A percentile compares a stretch with the other conserved stretches of the same genome.
Evolutionary conservation across 1,140 invertebrate genomes (phyloP).

Genomic region (Oryctes rhinoceros): DNA sequence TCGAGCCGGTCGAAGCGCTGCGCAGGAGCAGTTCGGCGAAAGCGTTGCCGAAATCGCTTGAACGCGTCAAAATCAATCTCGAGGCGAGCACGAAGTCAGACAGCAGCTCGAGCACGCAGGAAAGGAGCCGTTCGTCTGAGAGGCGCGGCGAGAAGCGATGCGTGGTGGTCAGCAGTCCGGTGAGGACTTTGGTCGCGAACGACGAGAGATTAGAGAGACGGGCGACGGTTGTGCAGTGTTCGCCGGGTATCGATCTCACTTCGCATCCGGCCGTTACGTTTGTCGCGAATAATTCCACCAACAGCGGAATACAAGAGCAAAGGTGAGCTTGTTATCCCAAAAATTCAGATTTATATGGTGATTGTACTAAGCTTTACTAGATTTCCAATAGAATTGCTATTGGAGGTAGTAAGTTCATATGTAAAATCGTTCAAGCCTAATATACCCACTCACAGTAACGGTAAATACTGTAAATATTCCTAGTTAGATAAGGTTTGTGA

Average conservation of each 20-base stretch:
- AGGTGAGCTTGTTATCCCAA: constrained; percentile 32
- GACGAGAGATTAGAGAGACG: constrained; percentile 41
- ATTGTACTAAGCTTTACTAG: constrained; percentile 4
- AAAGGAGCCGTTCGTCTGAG: constrained; percentile 43
- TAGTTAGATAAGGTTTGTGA: no score
- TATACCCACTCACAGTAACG: no score
- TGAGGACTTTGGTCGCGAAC: constrained; percentile 15
- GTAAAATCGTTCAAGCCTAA: no score
- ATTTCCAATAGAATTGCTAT: no score
- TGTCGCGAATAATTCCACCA: constrained; percentile 49
- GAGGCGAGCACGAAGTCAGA: constrained; percentile 49
- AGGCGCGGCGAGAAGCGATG: constrained; percentile 34
- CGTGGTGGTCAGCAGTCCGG: constrained; percentile 19
- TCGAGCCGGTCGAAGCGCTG: constrained; percentile 49
- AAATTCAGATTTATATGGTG: not conserved
- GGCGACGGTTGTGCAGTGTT: constrained; percentile 48
- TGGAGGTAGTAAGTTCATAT: no score
- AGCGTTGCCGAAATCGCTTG: constrained; percentile 49
- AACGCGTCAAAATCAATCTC: constrained; percentile 52
- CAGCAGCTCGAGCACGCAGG: constrained; percentile 54
- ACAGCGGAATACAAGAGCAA: constrained; percentile 44
- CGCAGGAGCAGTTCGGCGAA: constrained; percentile 52
- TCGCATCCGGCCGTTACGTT: constrained; percentile 58
- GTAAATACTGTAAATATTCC: no score
- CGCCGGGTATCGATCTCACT: constrained; percentile 54